These are phyloP conservation scores for Rissa tridactyla DNA, from an alignment of 2,113 vertebrate genomes.

Conservation along the genomic window DNA sequence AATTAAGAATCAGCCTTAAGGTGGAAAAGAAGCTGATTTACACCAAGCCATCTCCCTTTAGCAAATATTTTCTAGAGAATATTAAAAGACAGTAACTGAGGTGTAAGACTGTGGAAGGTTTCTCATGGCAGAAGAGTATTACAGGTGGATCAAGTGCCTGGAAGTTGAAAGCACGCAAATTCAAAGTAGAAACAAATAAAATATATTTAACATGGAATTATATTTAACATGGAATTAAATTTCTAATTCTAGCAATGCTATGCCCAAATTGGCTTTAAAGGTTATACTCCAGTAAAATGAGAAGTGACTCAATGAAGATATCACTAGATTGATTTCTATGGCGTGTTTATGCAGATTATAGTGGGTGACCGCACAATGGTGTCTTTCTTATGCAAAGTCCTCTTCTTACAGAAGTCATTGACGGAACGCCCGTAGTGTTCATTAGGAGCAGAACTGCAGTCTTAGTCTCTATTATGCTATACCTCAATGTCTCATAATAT, in stretches of 20 bases:
- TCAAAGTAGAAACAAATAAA: not conserved
- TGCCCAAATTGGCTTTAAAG: not conserved
- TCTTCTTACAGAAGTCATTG: not conserved
- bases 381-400: constrained; percentile 1
- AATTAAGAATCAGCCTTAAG: not conserved
- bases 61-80: not conserved
- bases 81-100: not conserved
- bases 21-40: not conserved
- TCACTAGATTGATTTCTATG: not conserved
- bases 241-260: not conserved
- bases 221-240: not conserved
- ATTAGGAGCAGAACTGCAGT: not conserved
- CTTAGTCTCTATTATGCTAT: not conserved
- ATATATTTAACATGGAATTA: not conserved
- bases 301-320: not conserved
- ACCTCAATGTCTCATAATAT: not conserved
- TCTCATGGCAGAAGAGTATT: not conserved
- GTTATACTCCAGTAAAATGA: not conserved
- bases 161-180: not conserved
- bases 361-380: not conserved
- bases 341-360: not conserved
- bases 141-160: not conserved
- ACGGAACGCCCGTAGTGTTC: not conserved
- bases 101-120: not conserved
- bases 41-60: not conserved